Conservation (phyloP, 2,113 vertebrate genomes). For the Notarius lentiginosus region DNA sequence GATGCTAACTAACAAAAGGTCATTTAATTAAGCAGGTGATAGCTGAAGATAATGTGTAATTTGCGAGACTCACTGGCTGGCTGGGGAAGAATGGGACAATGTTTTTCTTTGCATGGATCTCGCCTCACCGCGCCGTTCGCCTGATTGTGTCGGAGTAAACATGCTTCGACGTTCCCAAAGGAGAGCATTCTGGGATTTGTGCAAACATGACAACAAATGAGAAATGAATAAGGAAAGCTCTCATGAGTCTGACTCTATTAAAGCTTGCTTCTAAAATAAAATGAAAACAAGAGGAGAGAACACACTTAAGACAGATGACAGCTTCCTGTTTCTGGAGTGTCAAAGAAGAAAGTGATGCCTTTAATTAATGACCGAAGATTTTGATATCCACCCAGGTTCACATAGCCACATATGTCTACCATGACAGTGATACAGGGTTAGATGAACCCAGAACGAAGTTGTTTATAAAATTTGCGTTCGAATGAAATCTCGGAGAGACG, state of each 20-base stretch:
- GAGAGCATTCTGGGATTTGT: slow-evolving; percentile 38
- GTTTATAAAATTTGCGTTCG: neutral
- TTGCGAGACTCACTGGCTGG: slow-evolving; percentile 37
- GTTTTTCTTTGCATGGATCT: slow-evolving; percentile 30
- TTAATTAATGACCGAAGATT: slow-evolving; percentile 26
- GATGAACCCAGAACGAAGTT: slow-evolving; percentile 28
- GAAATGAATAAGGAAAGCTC: slow-evolving; percentile 14
- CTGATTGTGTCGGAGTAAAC: slow-evolving; percentile 31
- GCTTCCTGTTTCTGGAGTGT: slow-evolving; percentile 19
- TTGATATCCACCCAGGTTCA: slow-evolving; percentile 9
- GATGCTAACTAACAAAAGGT: slow-evolving; percentile 56
- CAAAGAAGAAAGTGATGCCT: slow-evolving; percentile 5
- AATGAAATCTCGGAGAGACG: slow-evolving; percentile 27
- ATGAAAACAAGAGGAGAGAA: neutral
- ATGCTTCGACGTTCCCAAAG: slow-evolving; percentile 25
- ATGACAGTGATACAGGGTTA: slow-evolving; percentile 14
- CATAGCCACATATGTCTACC: neutral
- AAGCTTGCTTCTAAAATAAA: slow-evolving; percentile 17
- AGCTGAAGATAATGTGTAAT: slow-evolving; percentile 53
- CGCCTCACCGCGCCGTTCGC: neutral
- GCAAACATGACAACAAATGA: slow-evolving; percentile 32
- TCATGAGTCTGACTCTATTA: slow-evolving; percentile 20
- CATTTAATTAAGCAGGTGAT: slow-evolving; percentile 59
- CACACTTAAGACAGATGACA: neutral
- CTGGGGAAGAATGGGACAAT: slow-evolving; percentile 26